Conservation (phyloP, 2,888 invertebrate genomes). For the Archips crataeganus region DNA sequence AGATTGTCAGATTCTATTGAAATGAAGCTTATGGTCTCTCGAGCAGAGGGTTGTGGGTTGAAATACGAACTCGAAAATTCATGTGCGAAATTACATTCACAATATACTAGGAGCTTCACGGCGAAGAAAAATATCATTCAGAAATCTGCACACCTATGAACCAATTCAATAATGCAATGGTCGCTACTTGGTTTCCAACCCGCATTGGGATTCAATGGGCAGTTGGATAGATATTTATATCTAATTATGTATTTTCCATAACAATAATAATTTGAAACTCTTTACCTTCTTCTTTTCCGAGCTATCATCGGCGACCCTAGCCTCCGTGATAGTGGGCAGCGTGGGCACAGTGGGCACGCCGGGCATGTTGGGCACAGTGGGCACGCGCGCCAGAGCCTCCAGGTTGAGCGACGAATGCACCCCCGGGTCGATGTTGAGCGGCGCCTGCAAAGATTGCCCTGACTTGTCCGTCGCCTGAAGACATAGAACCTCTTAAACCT, state of each 20-base stretch:
- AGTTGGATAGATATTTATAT: not conserved
- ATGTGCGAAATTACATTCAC: no score
- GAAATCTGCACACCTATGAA: no score
- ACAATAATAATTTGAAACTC: no score
- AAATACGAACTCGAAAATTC: no score
- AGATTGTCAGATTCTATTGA: no score
- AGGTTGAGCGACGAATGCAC: conserved; percentile 96
- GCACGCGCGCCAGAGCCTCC: conserved; percentile 86
- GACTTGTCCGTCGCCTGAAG: conserved; percentile 41
- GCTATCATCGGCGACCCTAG: conserved; percentile 89
- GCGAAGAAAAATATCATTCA: no score
- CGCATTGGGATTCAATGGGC: not conserved
- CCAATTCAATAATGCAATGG: no score
- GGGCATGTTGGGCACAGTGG: conserved; percentile 90
- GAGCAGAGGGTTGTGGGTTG: no score
- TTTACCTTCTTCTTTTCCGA: conserved; percentile 67
- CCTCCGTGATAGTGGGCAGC: conserved; percentile 95
- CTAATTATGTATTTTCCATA: no score
- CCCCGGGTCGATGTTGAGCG: conserved; percentile 96
- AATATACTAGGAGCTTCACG: no score
- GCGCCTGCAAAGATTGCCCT: conserved; percentile 73
- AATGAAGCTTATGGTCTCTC: no score
- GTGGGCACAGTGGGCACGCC: conserved; percentile 94
- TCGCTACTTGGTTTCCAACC: no score
- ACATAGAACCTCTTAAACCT: conserved; percentile 35